Evolutionary conservation across 2,888 invertebrate species (phyloP).

Genomic region (Allygus modestus): DNA sequence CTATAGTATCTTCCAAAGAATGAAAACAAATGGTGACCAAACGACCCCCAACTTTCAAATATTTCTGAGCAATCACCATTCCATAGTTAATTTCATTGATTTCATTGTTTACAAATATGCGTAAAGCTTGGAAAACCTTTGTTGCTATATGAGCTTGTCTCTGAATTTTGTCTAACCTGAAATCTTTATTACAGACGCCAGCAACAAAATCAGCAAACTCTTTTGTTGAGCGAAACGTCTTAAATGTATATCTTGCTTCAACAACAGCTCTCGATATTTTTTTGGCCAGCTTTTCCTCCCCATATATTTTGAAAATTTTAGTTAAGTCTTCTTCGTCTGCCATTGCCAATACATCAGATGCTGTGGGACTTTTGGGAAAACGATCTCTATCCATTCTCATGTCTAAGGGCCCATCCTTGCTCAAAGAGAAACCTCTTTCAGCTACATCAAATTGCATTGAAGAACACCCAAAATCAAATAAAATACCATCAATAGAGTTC

Average conservation of each 20-base stretch:
- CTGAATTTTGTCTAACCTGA: constrained; percentile 84
- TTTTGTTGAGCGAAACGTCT: constrained; percentile 87
- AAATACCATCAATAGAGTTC: constrained; percentile 88
- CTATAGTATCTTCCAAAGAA: constrained; percentile 95
- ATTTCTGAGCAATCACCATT: constrained; percentile 86
- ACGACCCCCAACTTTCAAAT: constrained; percentile 87
- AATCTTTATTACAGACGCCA: constrained; percentile 78
- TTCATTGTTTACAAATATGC: constrained; percentile 98
- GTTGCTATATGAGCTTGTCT: constrained; percentile 90
- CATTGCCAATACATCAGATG: constrained; percentile 90
- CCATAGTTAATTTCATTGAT: constrained; percentile 96
- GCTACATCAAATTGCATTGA: constrained; percentile 95
- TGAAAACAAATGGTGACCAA: constrained; percentile 93
- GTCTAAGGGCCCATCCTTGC: constrained; percentile 91
- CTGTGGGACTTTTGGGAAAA: constrained; percentile 85
- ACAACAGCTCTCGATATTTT: constrained; percentile 92
- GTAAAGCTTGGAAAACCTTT: constrained; percentile 94
- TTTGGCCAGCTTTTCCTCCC: constrained; percentile 92
- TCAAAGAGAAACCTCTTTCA: constrained; percentile 91
- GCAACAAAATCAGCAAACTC: constrained; percentile 88
- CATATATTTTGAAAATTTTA: constrained; percentile 92
- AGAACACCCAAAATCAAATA: constrained; percentile 96
- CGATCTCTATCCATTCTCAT: constrained; percentile 96
- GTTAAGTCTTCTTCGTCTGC: constrained; percentile 87
- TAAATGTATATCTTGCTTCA: constrained; percentile 87